Base-by-base conservation (phyloP, 2,797 vertebrate species). In the Rhinichthys osculus region DNA sequence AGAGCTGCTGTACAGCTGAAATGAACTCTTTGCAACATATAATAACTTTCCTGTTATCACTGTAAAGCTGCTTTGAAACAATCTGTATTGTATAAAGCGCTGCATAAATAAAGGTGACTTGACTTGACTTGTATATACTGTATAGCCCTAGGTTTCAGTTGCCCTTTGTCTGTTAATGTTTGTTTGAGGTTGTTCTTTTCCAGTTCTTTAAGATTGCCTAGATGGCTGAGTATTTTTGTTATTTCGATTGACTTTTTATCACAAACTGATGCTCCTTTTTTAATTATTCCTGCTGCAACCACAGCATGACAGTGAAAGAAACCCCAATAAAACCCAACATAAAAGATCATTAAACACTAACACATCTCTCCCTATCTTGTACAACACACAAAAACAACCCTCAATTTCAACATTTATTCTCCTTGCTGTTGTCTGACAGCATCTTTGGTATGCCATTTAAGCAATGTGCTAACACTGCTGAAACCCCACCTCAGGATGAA, bases 401-500 rank as follows among this genome's bases (percentile, higher is more conserved):
- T 30, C 5, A 64, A 30, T 64, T 64, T 64, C 59, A 64, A 64
- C n/a, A 64, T 62, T 27, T 13, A 62, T 27, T 62, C 10, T 27
- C n/a, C 13, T 30, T 64, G 13, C 47, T 30, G 11, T 16, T 16
- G 14, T 33, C 27, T 17, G 30, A 17, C 27, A 66, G 7, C 14
- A 64, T 30, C 5, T 64, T 64, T 35, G 1, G 19, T 38, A n/a
- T 27, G 9, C 70, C 38, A 8, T 44, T 27, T 42, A 69, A 78
- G n/a, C 35, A 66, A 66, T 87, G 67, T 73, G 35, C 40, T 21
- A 87, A 38, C 19, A 40, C 27, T 19, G 38, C 19, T 86, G 14
- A 82, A 54, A 17, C 33, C 38, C 59, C 40, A 78, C 44, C 27
- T 71, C 21, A 77, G 16, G 62, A 82, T 67, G 19, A 78, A 30